Conservation (phyloP, 2,113 vertebrate genomes). For the Petrocephalus zakoni region DNA sequence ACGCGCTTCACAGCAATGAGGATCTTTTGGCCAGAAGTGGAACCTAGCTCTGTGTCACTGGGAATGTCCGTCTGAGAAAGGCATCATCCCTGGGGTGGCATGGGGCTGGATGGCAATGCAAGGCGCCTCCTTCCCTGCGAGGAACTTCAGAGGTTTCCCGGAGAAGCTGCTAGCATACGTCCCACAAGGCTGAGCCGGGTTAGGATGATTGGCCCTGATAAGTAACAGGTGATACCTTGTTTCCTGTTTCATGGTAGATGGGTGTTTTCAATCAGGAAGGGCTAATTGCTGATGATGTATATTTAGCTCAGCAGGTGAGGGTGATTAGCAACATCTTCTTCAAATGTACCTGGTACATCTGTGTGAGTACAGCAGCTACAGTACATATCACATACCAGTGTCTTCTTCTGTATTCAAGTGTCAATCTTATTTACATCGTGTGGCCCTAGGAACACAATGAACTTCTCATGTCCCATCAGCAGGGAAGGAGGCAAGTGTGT, state of each 20-base stretch:
- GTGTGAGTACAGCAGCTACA: background rate
- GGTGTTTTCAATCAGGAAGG: background rate
- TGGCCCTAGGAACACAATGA: background rate
- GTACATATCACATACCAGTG: background rate
- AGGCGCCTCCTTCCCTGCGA: conserved; percentile 47
- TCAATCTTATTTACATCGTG: background rate
- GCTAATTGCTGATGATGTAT: background rate
- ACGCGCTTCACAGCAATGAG: background rate
- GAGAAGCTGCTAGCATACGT: conserved; percentile 43
- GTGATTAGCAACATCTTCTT: background rate
- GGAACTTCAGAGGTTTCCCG: conserved; percentile 53
- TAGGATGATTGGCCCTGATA: background rate
- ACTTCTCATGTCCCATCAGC: background rate
- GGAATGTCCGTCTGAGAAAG: background rate
- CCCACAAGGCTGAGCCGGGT: background rate
- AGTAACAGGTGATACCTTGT: background rate
- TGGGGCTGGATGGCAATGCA: conserved; percentile 45
- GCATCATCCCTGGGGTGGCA: conserved; percentile 35
- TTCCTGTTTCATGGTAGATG: background rate
- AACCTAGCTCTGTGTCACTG: background rate
- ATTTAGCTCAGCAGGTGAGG: background rate
- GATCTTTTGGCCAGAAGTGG: background rate
- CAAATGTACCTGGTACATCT: background rate
- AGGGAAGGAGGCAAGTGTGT: background rate
- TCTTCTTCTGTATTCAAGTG: background rate